Evolutionary conservation across 53 echinoderm and acorn worm species (phyloP), one percentile per base, ranked within the genome.

Genomic region (Holothuria scabra): DNA sequence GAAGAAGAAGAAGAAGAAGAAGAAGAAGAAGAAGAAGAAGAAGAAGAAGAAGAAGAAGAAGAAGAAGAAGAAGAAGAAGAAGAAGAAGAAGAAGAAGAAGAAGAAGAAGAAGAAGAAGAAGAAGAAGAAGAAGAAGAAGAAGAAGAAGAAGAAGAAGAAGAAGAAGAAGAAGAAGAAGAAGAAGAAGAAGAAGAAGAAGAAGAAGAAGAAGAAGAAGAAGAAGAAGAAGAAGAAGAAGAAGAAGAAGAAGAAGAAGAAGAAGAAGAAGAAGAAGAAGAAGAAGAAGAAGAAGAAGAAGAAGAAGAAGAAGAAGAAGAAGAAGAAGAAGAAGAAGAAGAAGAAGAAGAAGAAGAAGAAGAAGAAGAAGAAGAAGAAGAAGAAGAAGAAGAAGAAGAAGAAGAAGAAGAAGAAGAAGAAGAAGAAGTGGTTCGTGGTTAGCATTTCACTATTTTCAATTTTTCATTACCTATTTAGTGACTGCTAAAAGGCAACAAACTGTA

Each of bases 1-100:
- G 58, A 58, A 58, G 58, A 58, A 58, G 58, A 58, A 58, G 58
- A 58, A 58, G 58, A 58, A 58, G 58, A 58, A 58, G 58, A 58
- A 58, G 58, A 58, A 58, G 58, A 58, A 58, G 58, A 58, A 58
- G 58, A 58, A 58, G 58, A 58, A 58, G 58, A 58, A 58, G 58
- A 58, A 58, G 58, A 58, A 58, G 58, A 58, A 58, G 58, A 58
- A 58, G 58, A 58, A 58, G 58, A 58, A 58, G 58, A 58, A 58
- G 58, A 58, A 58, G 58, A 58, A 58, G 58, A 58, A 58, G 58
- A 58, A 58, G 58, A 58, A 58, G 58, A 58, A 58, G 58, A 58
- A 58, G 58, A 58, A 58, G 58, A 58, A 58, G 58, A 58, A 58
- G 58, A 58, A 58, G 58, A 58, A 58, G 58, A 58, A 58, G 58